Evolutionary conservation across 1,140 invertebrate genomes (phyloP).

Genomic region (Sinonovacula constricta): DNA sequence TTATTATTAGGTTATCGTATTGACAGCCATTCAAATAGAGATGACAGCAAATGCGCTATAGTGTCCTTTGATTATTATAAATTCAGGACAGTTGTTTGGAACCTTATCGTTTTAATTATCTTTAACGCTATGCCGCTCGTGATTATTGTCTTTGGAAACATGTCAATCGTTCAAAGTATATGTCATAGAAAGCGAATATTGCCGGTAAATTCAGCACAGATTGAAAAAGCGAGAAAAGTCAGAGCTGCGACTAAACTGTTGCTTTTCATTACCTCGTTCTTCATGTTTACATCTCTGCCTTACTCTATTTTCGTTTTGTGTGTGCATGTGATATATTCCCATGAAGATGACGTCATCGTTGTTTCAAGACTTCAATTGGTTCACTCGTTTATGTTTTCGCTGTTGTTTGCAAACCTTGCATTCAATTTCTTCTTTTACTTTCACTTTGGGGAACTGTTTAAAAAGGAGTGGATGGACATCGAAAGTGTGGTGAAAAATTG

Average conservation of each 20-base stretch:
- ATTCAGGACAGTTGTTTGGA: not conserved
- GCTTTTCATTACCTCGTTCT: constrained; percentile 1
- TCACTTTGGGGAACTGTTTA: not conserved
- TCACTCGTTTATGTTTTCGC: not conserved
- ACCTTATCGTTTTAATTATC: constrained; percentile 3
- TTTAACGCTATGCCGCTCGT: not conserved
- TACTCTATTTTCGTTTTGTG: not conserved
- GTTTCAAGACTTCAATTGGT: not conserved
- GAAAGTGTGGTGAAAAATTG: not conserved
- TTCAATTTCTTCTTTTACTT: not conserved
- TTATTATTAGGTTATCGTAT: not conserved
- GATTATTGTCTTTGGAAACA: not conserved
- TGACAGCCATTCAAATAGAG: not conserved
- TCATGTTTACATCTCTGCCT: constrained; percentile 14
- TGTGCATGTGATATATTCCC: not conserved
- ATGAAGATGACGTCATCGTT: not conserved
- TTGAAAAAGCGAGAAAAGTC: not conserved
- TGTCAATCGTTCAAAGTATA: not conserved
- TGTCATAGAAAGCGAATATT: not conserved
- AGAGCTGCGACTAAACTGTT: constrained; percentile 1
- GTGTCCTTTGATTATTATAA: not conserved
- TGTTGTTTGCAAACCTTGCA: not conserved
- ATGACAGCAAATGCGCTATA: not conserved
- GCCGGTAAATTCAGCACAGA: not conserved
- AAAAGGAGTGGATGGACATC: not conserved